Base-by-base conservation (phyloP, 1,140 invertebrate genomes). In the Marisa cornuarietis region DNA sequence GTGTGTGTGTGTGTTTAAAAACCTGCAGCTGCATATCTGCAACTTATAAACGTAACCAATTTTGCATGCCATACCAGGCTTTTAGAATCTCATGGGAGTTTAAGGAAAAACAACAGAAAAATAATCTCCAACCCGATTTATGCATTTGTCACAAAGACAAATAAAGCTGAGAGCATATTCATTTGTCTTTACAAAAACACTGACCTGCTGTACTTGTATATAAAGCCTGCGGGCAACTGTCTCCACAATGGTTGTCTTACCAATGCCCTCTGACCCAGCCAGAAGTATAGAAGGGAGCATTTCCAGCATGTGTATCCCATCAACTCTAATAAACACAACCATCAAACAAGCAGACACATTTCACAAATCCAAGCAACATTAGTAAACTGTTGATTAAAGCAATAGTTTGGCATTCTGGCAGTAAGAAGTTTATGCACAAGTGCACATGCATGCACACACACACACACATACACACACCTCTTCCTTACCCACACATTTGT, bases 231-330 rank as follows among this genome's bases (percentile, higher is more conserved):
- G 80, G 22, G 88, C 85, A 18, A 87, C 87, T 51, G 84, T 83
- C 49, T 79, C 75, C 13, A 88, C 79, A 42, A 87, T 63, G 16
- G 86, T 87, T 11, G 83, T 83, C 78, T 90, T 90, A 0, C 89
- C 89, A 82, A 84, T 86, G 14, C 87, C 89, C 76, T 76, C 74
- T 0, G 87, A 84, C 49, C 89, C 89, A 76, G 79, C 79, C 22
- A 90, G 42, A 61, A 89, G 74, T 14, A 88, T 81, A 62, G 86
- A 85, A 5, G 85, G 84, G 18, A 81, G 51, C 24, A 86, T 76
- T 42, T 84, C 83, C 58, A 71, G 82, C 51, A 83, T 72, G 73
- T 72, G 71, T 6, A 76, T 52, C 49, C 81, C 82, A 62, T 81
- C 82, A 73, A 79, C 63, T 61, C 84, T 87, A 42, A 42, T 42